These are phyloP conservation scores for Lerema accius DNA, from an alignment of 1,140 invertebrate genomes.

Conservation along the genomic window DNA sequence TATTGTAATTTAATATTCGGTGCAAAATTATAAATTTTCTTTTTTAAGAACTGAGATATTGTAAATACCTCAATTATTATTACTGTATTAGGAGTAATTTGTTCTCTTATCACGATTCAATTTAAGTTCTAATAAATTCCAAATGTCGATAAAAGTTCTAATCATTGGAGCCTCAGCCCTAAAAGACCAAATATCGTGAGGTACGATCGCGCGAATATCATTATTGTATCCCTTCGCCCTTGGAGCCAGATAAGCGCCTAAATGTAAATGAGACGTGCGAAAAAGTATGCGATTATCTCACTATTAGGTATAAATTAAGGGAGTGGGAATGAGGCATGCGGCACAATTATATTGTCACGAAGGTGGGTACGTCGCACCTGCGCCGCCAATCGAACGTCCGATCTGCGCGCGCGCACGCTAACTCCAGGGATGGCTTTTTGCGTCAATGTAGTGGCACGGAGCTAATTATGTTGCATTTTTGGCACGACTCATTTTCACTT, in stretches of 20 bases:
- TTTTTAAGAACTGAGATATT: too few species aligned
- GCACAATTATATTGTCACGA: constrained; percentile 81
- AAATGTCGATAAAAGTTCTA: constrained; percentile 16
- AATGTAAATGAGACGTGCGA: constrained; percentile 80
- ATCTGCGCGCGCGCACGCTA: constrained; percentile 66
- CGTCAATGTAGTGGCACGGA: constrained; percentile 11
- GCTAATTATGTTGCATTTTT: constrained; percentile 5
- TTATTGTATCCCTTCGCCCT: constrained; percentile 66
- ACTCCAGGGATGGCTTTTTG: constrained; percentile 44
- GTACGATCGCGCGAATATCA: constrained; percentile 71
- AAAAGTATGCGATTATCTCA: constrained; percentile 78
- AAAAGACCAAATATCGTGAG: constrained; percentile 49
- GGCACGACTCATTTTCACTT: neutral
- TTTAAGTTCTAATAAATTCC: neutral
- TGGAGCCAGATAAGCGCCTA: constrained; percentile 63
- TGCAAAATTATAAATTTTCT: too few species aligned
- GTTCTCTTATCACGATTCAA: too few species aligned
- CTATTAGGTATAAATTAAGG: constrained; percentile 81
- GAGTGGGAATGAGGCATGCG: constrained; percentile 67
- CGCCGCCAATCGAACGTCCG: constrained; percentile 58
- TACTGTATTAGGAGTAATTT: too few species aligned
- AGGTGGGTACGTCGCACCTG: constrained; percentile 62
- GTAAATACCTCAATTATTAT: too few species aligned
- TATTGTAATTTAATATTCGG: too few species aligned
- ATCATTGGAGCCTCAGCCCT: constrained; percentile 33